Base-by-base conservation (phyloP, 2,797 vertebrate genomes). In the Sebastes oblongus region DNA sequence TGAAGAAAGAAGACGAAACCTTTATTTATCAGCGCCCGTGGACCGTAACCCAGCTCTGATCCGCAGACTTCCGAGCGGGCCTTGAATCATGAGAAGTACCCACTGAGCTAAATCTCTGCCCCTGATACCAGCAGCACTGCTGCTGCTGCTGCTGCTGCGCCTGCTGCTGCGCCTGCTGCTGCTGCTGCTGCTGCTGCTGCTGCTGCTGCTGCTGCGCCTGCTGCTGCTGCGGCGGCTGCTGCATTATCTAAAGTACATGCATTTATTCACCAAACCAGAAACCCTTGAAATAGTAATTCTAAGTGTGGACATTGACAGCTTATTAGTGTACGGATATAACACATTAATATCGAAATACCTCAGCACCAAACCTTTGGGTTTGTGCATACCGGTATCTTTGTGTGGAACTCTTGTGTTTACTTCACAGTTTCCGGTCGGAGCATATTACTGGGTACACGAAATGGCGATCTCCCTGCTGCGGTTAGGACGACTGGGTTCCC, bases 391-490 rank as follows among this genome's bases (percentile, higher is more conserved):
- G 2, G 11, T 56, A 5, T 32, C 8, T 36, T 36, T 5, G 27
- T 66, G 55, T 24, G 72, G 82, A 82, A 88, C 80, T 3, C 4
- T 69, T 66, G 65, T 61, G 4, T 36, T 1, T 1, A 8, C 4
- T 1, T 8, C 18, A 1, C 4, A 24, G 77, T 91, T 94, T 92
- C 83, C 52, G 58, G 9, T 70, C 91, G 93, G 87, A 92, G 70
- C 74, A 89, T 46, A 91, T 52, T n/a, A 90, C 14, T 18, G 39
- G 58, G 12, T 66, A 77, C 74, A 90, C 91, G 78, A 93, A 65
- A 96, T 96, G 95, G 94, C 95, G 91, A 77, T 93, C 24, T 94
- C 91, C 81, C 24, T 96, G 66, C 81, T 95, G 5, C 92, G 94
- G 22, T 58, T 95, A 78, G 92, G 94, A 80, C 94, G 94, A 88